phyloP scores from a whole-genome alignment of 2,113 vertebrate genomes.

The Uropsilus gracilis region DNA sequence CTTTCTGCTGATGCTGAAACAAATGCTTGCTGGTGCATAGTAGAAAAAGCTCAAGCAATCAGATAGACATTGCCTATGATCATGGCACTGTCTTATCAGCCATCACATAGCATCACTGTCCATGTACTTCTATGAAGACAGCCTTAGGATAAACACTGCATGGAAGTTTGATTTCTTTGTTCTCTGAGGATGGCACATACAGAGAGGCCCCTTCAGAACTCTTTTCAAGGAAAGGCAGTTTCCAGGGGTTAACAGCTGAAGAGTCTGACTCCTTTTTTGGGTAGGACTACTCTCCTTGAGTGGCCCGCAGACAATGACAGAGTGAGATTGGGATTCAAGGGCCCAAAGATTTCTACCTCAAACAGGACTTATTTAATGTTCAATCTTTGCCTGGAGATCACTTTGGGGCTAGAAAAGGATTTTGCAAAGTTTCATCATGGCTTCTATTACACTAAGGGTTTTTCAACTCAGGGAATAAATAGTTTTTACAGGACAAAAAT shows the following conservation, averaged over 20 bases:
- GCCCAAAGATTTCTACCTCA: background rate
- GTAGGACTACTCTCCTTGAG: background rate
- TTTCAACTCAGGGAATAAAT: background rate
- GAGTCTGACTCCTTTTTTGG: background rate
- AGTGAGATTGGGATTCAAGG: rapidly evolving
- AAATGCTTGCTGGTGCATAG: background rate
- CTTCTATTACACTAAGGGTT: background rate
- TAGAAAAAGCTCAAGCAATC: background rate
- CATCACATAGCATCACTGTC: background rate
- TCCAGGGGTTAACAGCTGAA: background rate
- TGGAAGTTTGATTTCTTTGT: background rate
- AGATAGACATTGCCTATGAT: background rate
- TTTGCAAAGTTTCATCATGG: background rate
- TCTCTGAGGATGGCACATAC: background rate
- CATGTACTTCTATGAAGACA: background rate
- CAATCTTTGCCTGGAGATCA: background rate
- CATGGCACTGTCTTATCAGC: background rate
- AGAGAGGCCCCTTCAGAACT: background rate
- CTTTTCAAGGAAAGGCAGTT: background rate
- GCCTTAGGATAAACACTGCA: background rate
- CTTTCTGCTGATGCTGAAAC: background rate
- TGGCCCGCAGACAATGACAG: background rate
- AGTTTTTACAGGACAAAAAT: background rate
- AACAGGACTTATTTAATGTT: background rate
- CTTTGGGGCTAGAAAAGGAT: background rate